phyloP scores from a whole-genome alignment of 2,888 invertebrate species.

The Bhutanitis thaidina region DNA sequence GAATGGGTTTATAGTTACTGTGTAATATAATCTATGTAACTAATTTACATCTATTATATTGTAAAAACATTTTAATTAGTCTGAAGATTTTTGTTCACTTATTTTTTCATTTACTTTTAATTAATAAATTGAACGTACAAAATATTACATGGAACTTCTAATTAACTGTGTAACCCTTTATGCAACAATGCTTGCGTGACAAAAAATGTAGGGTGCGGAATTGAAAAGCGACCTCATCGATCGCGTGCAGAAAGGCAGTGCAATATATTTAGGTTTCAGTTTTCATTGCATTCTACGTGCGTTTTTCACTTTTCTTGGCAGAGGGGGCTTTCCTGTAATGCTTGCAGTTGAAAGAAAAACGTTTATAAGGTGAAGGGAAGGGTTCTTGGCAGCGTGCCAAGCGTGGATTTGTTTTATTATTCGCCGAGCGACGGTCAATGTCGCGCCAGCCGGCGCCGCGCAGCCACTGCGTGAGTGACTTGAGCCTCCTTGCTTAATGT shows the following conservation, averaged over 20 bases:
- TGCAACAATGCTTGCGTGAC: not conserved
- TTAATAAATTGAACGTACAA: too few species aligned
- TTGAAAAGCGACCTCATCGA: conserved; percentile 49
- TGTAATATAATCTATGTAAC: too few species aligned
- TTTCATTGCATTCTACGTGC: conserved; percentile 15
- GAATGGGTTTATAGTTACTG: too few species aligned
- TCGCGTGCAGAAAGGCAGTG: conserved; percentile 23
- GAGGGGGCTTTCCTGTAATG: conserved; percentile 5
- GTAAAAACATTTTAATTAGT: too few species aligned
- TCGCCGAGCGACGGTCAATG: conserved; percentile 75
- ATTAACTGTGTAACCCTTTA: not conserved
- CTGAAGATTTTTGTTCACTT: too few species aligned
- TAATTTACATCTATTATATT: too few species aligned
- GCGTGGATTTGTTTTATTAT: conserved; percentile 74
- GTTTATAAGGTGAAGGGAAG: conserved; percentile 55
- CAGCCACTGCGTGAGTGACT: conserved; percentile 60
- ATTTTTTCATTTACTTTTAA: too few species aligned
- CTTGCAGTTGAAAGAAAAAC: conserved; percentile 11
- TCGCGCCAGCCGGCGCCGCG: conserved; percentile 55
- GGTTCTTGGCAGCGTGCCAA: conserved; percentile 71
- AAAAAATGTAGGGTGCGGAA: conserved; percentile 41
- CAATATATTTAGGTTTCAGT: conserved; percentile 11
- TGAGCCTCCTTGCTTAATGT: conserved; percentile 43
- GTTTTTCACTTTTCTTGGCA: conserved; percentile 17
- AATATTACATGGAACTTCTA: too few species aligned